Conservation (phyloP, 2,797 vertebrate species). For the Lepilemur septentrionalis region DNA sequence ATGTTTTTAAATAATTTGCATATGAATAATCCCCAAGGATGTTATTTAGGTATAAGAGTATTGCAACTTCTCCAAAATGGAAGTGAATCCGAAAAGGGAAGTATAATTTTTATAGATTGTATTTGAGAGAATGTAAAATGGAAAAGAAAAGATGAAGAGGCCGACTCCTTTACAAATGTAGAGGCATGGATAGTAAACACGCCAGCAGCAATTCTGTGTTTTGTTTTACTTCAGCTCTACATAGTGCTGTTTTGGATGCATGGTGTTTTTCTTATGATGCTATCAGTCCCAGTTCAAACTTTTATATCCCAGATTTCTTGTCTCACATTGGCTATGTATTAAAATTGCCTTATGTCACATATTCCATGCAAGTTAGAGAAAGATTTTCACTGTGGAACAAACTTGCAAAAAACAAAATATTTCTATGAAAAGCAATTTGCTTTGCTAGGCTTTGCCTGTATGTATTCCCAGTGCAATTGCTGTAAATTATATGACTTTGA, state of each 20-base stretch:
- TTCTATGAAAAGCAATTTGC: conserved; percentile 67
- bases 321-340: conserved; percentile 28
- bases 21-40: conserved; percentile 55
- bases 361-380: conserved; percentile 21
- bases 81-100: conserved; percentile 26
- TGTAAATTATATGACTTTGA: conserved; percentile 62
- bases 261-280: background rate
- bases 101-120: conserved; percentile 35
- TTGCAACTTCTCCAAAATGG: conserved; percentile 20
- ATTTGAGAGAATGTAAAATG: conserved; percentile 30
- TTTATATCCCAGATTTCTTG: conserved; percentile 35
- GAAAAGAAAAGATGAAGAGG: background rate
- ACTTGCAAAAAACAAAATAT: conserved; percentile 41
- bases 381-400: conserved; percentile 47
- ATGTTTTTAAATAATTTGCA: conserved; percentile 48
- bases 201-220: background rate
- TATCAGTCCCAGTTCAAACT: background rate
- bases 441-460: conserved; percentile 49
- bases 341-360: conserved; percentile 50
- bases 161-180: background rate
- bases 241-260: background rate
- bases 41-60: conserved; percentile 16
- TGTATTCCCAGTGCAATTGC: conserved; percentile 60
- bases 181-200: background rate
- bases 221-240: conserved; percentile 10